Evolutionary conservation across 2,888 invertebrate genomes (phyloP), one percentile per base, ranked within the genome.

Genomic region (Tipula confusa): DNA sequence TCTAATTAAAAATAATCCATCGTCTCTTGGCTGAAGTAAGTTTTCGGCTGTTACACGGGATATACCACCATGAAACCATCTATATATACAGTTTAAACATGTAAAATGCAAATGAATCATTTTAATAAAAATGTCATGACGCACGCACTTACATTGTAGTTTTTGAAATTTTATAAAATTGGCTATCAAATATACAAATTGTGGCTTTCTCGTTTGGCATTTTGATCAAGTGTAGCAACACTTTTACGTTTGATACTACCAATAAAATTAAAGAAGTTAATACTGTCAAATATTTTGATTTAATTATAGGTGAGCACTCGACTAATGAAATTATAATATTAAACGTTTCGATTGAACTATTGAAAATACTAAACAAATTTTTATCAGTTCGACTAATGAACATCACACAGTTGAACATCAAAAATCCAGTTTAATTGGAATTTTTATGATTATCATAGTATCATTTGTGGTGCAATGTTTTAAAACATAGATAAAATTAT

Each of bases 41-140:
- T 95, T 94, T 90, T 98, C 98, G 0, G 98, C 98, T 87, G 96
- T 95, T 89, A 98, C 97, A 85, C 98, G 93, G n/a, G 96, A 95
- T 88, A 98, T 98, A 89, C 98, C 98, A 85, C 98, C 98, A 91
- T 98, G 98, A 91, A 98, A 98, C 98, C 98, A 98, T 87, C 97
- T 97, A 88, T 11, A 88, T 15, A 43, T 15, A 43, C n/a, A 15
- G 4, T 18, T 33, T 9, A 3, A 1, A 1, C 18, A 6, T 4
- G 18, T 18, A 48, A 2, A 33, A 4, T 15, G 15, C 18, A 9
- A 24, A 64, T 24, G 64, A 64, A 24, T 64, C 64, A 64, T 4
- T 64, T 64, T 7, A 33, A 33, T n/a, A n/a, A n/a, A n/a, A n/a
- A n/a, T n/a, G 43, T 2, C 9, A 64, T 64, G 64, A 43, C 24